Percentiles rank a stretch among this genome's conserved stretches.
Evolutionary conservation across 2,797 vertebrate genomes (phyloP).

Genomic region (Eupleurogrammus muticus): DNA sequence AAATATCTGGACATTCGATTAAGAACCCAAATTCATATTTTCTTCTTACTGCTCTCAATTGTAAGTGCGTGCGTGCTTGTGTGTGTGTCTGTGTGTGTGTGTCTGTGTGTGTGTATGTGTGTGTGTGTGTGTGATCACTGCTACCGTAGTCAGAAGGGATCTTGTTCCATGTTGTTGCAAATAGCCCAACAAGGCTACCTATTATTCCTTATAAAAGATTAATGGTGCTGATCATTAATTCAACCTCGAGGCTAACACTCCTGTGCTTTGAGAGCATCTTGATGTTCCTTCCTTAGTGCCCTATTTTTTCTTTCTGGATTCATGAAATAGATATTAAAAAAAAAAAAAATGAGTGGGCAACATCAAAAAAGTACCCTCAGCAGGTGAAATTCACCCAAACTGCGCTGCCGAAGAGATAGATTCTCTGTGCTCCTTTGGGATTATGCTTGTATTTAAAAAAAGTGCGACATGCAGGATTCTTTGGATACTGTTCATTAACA

Average conservation of each 20-base stretch:
- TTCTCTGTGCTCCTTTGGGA: background rate
- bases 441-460: background rate
- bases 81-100: background rate
- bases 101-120: slow-evolving; percentile 5
- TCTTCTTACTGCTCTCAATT: slow-evolving; percentile 25
- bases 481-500: background rate
- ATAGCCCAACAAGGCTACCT: slow-evolving; percentile 61
- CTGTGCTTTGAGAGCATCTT: slow-evolving; percentile 37
- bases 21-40: slow-evolving; percentile 22
- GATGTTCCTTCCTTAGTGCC: slow-evolving; percentile 34
- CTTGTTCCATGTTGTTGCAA: slow-evolving; percentile 67
- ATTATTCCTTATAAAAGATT: slow-evolving; percentile 75
- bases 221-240: slow-evolving; percentile 66
- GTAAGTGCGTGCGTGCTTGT: background rate
- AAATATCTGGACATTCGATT: slow-evolving; percentile 29
- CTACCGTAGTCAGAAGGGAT: slow-evolving; percentile 45
- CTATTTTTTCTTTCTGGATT: slow-evolving; percentile 30
- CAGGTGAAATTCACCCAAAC: background rate
- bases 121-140: slow-evolving; percentile 1
- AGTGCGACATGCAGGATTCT: no score
- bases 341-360: slow-evolving; percentile 5
- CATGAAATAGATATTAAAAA: slow-evolving; percentile 50
- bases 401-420: background rate
- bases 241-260: slow-evolving; percentile 63
- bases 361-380: background rate